phyloP scores from a whole-genome alignment of 2,888 invertebrate species.

The Ceriagrion tenellum region DNA sequence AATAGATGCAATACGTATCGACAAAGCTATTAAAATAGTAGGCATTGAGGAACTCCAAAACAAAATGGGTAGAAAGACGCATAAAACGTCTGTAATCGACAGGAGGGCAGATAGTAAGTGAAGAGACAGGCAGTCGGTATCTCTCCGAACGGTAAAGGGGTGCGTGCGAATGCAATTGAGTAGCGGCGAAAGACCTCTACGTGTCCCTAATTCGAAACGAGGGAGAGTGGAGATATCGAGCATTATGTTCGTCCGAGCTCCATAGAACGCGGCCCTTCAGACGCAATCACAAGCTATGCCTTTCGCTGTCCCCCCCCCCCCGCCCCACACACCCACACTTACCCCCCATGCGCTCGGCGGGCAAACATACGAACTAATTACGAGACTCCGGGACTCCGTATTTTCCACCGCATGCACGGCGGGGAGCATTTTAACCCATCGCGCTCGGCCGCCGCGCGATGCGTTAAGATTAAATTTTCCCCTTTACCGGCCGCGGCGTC shows the following conservation, averaged over 20 bases:
- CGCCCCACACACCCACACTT: too few relatives aligned
- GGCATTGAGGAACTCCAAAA: too few relatives aligned
- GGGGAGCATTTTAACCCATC: not conserved
- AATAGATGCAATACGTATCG: too few relatives aligned
- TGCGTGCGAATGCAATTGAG: too few relatives aligned
- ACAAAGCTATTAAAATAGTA: too few relatives aligned
- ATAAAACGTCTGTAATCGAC: too few relatives aligned
- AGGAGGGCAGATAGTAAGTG: too few relatives aligned
- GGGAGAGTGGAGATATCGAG: not conserved
- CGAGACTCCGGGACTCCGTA: not conserved
- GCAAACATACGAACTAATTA: slow-evolving; percentile 20
- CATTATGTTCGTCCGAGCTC: not conserved
- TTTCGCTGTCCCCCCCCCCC: not conserved
- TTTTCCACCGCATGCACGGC: not conserved
- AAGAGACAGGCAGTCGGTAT: too few relatives aligned
- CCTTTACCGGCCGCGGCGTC: not conserved
- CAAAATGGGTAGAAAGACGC: too few relatives aligned
- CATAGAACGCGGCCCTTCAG: not conserved
- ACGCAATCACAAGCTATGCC: not conserved
- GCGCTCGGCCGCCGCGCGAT: not conserved
- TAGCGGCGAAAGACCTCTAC: not conserved
- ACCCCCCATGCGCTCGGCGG: not conserved
- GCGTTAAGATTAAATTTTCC: slow-evolving; percentile 17
- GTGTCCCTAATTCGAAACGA: not conserved
- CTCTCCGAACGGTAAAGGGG: too few relatives aligned